These are phyloP conservation scores for Hyaena hyaena DNA, from an alignment of 2,113 vertebrate species.

Conservation along the genomic window DNA sequence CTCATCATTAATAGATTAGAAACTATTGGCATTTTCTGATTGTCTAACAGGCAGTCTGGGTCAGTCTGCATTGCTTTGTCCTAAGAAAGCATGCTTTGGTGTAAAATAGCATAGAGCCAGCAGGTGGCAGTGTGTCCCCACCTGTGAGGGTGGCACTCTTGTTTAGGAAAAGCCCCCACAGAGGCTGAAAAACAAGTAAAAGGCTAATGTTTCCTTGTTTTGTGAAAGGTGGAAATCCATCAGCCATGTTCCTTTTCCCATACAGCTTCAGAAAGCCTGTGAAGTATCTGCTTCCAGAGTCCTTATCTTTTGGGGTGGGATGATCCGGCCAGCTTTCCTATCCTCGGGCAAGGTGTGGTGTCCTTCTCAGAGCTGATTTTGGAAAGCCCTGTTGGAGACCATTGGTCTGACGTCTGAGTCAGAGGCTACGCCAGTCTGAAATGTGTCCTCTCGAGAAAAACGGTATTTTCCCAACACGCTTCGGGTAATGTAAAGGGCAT, in stretches of 20 bases:
- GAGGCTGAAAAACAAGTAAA: neutral
- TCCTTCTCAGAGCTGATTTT: neutral
- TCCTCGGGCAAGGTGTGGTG: neutral
- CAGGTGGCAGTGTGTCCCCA: slow-evolving; percentile 71
- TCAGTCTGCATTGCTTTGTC: neutral
- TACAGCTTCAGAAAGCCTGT: neutral
- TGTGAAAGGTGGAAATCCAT: neutral
- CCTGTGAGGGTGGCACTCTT: fast-evolving
- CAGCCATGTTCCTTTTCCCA: neutral
- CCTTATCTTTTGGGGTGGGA: neutral
- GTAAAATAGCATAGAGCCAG: neutral
- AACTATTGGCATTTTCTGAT: neutral
- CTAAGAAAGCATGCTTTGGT: neutral
- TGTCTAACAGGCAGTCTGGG: neutral
- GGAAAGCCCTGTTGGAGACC: neutral
- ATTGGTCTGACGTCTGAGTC: neutral
- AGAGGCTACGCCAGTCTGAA: neutral
- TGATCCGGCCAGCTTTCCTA: neutral
- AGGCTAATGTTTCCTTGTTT: neutral
- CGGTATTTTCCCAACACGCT: neutral
- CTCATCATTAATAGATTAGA: neutral
- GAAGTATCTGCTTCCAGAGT: neutral
- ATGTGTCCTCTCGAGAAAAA: neutral
- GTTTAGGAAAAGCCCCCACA: fast-evolving
- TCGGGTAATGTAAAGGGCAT: neutral